Percentiles rank a stretch among this genome's conserved stretches.
These are phyloP conservation scores for Bettongia penicillata DNA, from an alignment of 2,113 vertebrate species.

Conservation along the genomic window DNA sequence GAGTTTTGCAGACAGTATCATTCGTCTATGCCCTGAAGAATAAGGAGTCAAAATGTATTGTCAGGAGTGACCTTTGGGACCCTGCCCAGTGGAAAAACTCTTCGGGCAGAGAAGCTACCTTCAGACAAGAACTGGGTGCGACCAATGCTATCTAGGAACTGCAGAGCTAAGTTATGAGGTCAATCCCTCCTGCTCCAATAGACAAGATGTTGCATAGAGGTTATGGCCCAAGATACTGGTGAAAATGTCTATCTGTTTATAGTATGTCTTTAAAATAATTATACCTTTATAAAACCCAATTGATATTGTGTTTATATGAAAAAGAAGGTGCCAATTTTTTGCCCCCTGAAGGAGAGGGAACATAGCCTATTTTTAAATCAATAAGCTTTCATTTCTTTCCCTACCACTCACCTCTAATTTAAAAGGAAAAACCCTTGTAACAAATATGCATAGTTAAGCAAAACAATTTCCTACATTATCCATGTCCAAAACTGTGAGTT, in stretches of 20 bases:
- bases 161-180: background rate
- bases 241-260: background rate
- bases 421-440: background rate
- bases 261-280: background rate
- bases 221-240: background rate
- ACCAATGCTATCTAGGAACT: background rate
- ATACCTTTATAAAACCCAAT: background rate
- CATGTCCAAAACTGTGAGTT: background rate
- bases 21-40: background rate
- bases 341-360: background rate
- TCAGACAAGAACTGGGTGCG: background rate
- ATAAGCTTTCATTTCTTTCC: background rate
- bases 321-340: background rate
- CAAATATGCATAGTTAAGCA: background rate
- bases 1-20: background rate
- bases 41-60: background rate
- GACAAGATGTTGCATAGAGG: background rate
- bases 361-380: background rate
- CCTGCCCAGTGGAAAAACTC: background rate
- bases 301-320: background rate
- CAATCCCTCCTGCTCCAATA: background rate
- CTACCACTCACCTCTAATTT: background rate
- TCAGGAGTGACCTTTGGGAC: background rate
- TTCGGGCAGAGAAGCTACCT: background rate
- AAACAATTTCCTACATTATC: background rate